phyloP scores from a whole-genome alignment of 1,140 invertebrate species.

The Pinna nobilis region DNA sequence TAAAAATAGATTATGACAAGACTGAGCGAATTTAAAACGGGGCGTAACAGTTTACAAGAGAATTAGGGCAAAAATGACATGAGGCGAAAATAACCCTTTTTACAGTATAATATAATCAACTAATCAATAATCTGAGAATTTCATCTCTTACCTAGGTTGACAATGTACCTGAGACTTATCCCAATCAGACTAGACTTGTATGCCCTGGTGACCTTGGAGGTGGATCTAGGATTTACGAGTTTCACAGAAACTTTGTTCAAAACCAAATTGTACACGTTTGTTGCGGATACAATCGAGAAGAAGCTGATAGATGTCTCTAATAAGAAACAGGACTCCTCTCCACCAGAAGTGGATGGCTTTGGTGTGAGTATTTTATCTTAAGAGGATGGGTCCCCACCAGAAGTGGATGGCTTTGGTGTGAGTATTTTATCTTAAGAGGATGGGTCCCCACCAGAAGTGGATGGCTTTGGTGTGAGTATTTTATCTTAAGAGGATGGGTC shows the following conservation, averaged over 20 bases:
- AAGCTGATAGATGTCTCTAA: slow-evolving; percentile 47
- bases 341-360: slow-evolving; percentile 44
- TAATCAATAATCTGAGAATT: neutral
- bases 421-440: slow-evolving; percentile 49
- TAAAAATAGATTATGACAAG: too few relatives aligned
- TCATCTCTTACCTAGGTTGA: slow-evolving; percentile 37
- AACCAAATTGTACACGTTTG: slow-evolving; percentile 45
- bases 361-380: slow-evolving; percentile 24
- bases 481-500: slow-evolving; percentile 50
- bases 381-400: slow-evolving; percentile 50
- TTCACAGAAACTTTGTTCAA: slow-evolving; percentile 52
- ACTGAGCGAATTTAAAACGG: too few relatives aligned
- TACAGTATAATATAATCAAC: neutral
- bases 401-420: slow-evolving; percentile 27
- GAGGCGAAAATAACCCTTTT: neutral
- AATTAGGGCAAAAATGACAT: neutral
- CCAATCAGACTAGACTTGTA: slow-evolving; percentile 48
- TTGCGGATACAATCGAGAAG: slow-evolving; percentile 45
- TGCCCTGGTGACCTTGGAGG: slow-evolving; percentile 52
- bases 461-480: slow-evolving; percentile 25
- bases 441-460: slow-evolving; percentile 42
- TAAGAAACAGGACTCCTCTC: slow-evolving; percentile 49
- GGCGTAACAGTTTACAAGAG: too few relatives aligned
- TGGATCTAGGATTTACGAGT: slow-evolving; percentile 36
- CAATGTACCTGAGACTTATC: slow-evolving; percentile 52